Percentiles rank a stretch among this genome's conserved stretches.
These are phyloP conservation scores for Anguilla rostrata DNA, from an alignment of 2,113 vertebrate genomes.

Conservation along the genomic window DNA sequence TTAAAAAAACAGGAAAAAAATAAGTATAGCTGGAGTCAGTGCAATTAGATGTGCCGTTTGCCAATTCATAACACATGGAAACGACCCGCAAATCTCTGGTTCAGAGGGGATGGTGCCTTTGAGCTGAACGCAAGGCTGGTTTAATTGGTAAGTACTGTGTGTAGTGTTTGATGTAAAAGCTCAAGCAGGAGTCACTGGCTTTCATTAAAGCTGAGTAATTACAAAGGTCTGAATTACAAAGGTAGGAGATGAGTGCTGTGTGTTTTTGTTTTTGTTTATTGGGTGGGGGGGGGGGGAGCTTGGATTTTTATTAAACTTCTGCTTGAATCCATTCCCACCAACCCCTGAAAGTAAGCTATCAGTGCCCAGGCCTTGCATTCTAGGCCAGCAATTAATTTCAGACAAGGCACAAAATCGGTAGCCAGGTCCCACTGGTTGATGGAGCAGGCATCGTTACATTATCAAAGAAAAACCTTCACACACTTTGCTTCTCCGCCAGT, in stretches of 20 bases:
- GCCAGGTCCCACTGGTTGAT: no score
- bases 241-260: not conserved
- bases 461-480: no score
- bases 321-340: no score
- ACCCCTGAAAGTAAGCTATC: no score
- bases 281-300: no score
- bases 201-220: not conserved
- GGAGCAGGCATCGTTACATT: no score
- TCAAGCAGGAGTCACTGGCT: not conserved
- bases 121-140: not conserved
- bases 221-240: not conserved
- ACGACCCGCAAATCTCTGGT: not conserved
- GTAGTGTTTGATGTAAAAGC: not conserved
- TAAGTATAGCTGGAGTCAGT: slow-evolving; percentile 1
- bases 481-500: no score
- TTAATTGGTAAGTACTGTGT: not conserved
- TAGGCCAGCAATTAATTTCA: no score
- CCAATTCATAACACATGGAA: not conserved
- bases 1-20: slow-evolving; percentile 5
- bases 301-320: no score
- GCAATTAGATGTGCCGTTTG: slow-evolving; percentile 26
- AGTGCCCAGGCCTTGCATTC: no score
- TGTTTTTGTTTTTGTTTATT: no score
- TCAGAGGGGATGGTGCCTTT: not conserved
- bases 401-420: no score